These are phyloP conservation scores for Diplodus sargus DNA, from an alignment of 2,797 vertebrate genomes.

Conservation along the genomic window DNA sequence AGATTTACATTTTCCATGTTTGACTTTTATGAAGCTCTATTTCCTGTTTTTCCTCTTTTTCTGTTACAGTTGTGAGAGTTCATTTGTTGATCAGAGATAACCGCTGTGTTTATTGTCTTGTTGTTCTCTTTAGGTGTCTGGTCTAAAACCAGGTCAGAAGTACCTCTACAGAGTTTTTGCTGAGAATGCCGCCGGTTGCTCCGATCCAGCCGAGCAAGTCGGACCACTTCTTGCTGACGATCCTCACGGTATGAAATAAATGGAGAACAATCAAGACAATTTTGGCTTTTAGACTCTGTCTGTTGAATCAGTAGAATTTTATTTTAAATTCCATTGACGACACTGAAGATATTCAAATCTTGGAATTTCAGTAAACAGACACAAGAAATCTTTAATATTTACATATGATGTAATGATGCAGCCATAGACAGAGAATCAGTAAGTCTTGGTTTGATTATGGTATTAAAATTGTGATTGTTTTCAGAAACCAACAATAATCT, in stretches of 20 bases:
- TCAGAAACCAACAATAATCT: too few relatives aligned
- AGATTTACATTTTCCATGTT: background rate
- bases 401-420: background rate
- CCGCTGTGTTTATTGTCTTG: background rate
- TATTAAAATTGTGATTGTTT: too few relatives aligned
- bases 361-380: background rate
- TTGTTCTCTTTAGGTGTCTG: conserved; percentile 88
- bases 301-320: background rate
- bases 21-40: background rate
- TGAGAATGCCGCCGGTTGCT: conserved; percentile 96
- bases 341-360: background rate
- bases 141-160: conserved; percentile 90
- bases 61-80: background rate
- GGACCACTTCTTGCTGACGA: conserved; percentile 96
- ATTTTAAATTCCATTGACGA: background rate
- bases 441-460: background rate
- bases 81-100: background rate
- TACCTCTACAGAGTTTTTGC: conserved; percentile 96
- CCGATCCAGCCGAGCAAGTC: conserved; percentile 92
- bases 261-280: background rate
- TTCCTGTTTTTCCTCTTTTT: too few relatives aligned
- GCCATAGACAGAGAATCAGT: background rate
- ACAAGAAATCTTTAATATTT: background rate
- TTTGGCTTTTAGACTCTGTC: background rate
- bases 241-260: conserved; percentile 83